phyloP scores from a whole-genome alignment of 2,797 vertebrate genomes.

The Ataeniobius toweri region DNA sequence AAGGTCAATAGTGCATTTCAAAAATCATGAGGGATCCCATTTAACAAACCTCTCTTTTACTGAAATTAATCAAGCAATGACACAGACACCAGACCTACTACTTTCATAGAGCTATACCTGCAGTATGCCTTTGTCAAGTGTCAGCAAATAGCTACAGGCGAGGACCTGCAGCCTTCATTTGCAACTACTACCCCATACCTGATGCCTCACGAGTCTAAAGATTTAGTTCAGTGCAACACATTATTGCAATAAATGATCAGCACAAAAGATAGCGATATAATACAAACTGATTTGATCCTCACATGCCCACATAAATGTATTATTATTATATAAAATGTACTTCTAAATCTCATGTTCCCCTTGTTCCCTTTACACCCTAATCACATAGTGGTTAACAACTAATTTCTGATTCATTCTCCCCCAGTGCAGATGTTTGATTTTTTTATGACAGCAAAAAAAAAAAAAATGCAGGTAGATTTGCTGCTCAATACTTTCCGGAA shows the following conservation, averaged over 20 bases:
- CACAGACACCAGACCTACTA: background rate
- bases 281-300: background rate
- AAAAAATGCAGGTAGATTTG: conserved; percentile 36
- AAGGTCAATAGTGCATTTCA: conserved; percentile 48
- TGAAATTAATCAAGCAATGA: conserved; percentile 29
- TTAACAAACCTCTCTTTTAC: conserved; percentile 4
- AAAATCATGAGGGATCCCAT: background rate
- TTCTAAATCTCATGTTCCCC: background rate
- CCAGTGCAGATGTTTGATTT: conserved; percentile 24
- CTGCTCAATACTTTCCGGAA: conserved; percentile 33
- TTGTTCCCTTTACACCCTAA: background rate
- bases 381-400: background rate
- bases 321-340: no score
- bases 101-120: conserved; percentile 1
- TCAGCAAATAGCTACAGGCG: background rate
- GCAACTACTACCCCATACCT: background rate
- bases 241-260: background rate
- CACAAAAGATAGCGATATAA: background rate
- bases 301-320: background rate
- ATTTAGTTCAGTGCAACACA: background rate
- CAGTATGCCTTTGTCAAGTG: conserved; percentile 12
- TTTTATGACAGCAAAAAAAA: conserved; percentile 30
- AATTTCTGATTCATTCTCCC: conserved; percentile 10
- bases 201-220: background rate
- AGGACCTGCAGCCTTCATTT: background rate